These are phyloP conservation scores for Artemia sinica DNA, from an alignment of 2,888 invertebrate species.

Conservation along the genomic window DNA sequence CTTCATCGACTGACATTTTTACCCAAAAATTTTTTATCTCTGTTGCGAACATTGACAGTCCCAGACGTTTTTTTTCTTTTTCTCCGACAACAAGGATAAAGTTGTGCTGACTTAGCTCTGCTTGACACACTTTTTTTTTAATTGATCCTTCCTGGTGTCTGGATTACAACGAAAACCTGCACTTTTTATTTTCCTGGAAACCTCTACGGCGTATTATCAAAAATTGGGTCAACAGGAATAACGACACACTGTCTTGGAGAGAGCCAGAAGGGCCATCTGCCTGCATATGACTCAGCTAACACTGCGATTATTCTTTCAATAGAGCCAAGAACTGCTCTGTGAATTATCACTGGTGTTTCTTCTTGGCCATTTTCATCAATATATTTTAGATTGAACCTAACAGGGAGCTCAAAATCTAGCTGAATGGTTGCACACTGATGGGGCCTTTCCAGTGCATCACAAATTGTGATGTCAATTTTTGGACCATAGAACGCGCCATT, in stretches of 20 bases:
- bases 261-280: slow-evolving; percentile 99
- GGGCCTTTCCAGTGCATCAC: slow-evolving; percentile 69
- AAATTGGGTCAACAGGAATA: slow-evolving; percentile 72
- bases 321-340: slow-evolving; percentile 89
- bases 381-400: slow-evolving; percentile 65
- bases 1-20: too few species aligned
- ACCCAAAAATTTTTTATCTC: too few species aligned
- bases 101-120: slow-evolving; percentile 87
- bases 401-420: slow-evolving; percentile 90
- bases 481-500: slow-evolving; percentile 99
- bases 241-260: slow-evolving; percentile 86
- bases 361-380: slow-evolving; percentile 62
- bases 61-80: slow-evolving; percentile 25
- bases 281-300: slow-evolving; percentile 89
- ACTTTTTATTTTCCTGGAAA: slow-evolving; percentile 50
- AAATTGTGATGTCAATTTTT: slow-evolving; percentile 93
- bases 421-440: slow-evolving; percentile 97
- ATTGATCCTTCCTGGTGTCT: slow-evolving; percentile 79
- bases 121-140: slow-evolving; percentile 96
- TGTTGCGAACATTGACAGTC: neutral
- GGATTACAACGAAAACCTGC: slow-evolving; percentile 82
- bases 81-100: slow-evolving; percentile 91
- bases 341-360: slow-evolving; percentile 89
- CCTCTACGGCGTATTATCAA: slow-evolving; percentile 73
- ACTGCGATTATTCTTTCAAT: slow-evolving; percentile 97